Evolutionary conservation across 2,113 vertebrate genomes (phyloP), one percentile per base, ranked within the genome.

Genomic region (Acrocephalus kingi): DNA sequence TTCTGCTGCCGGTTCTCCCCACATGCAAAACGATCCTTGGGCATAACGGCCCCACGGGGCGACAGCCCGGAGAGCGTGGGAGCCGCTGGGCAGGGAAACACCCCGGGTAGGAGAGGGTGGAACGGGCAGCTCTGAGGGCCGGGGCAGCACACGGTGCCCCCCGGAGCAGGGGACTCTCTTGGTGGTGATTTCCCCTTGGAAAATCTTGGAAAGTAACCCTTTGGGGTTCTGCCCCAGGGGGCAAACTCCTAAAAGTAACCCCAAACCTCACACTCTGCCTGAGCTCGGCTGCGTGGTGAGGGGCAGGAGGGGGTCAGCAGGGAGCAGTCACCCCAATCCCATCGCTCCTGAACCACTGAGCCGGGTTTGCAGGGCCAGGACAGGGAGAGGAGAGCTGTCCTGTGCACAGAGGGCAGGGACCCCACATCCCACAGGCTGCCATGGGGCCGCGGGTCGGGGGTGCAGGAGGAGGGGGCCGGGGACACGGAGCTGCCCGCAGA

Each of bases 11-110:
- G 4, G 7, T 58, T 73, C 37, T 87, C 58, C 83, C n/a, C 55
- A 5, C 82, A 80, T 96, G 98, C 95, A 98, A 98, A 96, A 93
- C 4, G 43, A 96, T 94, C 75, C 63, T 37, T 3, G 54, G 94
- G 91, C 94, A 92, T 7, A 84, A 71, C 87, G 93, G 88, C 69
- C 79, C 94, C 80, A 93, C 5, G 77, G 89, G 55, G 91, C 5
- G 55, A 17, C 20, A 13, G 62, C 59, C 43, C 24, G 15, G 63
- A 6, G 87, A 94, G 62, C 71, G 87, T 96, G 96, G 94, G 96
- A 96, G 96, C 80, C 9, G 11, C 91, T 1, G 86, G 88, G 68
- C 74, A 67, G 72, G 87, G 90, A 64, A 51, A 45, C 13, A 6
- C 23, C 35, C 11, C 10, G 6, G 46, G 21, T 33, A 80, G 88